A percentile compares a stretch with the other conserved stretches of the same genome.
Conservation (phyloP, 2,797 vertebrate species). For the Schizopygopsis pylzovi region DNA sequence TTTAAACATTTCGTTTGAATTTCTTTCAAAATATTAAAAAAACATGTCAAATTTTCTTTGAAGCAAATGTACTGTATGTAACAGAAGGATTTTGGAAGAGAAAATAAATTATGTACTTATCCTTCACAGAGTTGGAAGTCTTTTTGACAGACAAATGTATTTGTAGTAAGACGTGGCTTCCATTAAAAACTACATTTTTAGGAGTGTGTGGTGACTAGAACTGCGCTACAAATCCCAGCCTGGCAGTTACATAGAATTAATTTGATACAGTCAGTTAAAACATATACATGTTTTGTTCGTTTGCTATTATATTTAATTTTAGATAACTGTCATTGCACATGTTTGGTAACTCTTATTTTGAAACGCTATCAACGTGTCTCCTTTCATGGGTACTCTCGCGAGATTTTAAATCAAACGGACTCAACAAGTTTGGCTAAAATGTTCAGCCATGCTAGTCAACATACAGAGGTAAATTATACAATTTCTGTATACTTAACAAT, state of each 20-base stretch:
- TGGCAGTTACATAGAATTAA: neutral
- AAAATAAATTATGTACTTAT: conserved; percentile 45
- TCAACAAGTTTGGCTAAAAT: conserved; percentile 25
- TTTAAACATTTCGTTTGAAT: neutral
- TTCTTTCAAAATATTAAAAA: neutral
- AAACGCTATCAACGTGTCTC: neutral
- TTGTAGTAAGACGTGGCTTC: conserved; percentile 38
- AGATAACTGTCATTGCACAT: neutral
- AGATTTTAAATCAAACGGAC: neutral
- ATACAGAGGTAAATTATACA: conserved; percentile 24
- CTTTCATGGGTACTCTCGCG: conserved; percentile 20
- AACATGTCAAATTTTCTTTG: neutral
- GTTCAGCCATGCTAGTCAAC: conserved; percentile 30
- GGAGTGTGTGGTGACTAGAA: neutral
- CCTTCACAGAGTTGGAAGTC: neutral
- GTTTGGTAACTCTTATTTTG: conserved; percentile 22
- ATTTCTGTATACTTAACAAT: neutral
- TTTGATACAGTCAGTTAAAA: neutral
- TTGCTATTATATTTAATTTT: neutral
- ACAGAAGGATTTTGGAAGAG: neutral
- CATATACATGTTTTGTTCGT: neutral
- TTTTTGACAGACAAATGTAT: conserved; percentile 42
- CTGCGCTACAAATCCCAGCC: neutral
- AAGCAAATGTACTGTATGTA: conserved; percentile 5
- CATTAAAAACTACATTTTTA: neutral